Evolutionary conservation across 2,888 invertebrate species (phyloP), one percentile per base, ranked within the genome.

Genomic region (Leucophenga montana): DNA sequence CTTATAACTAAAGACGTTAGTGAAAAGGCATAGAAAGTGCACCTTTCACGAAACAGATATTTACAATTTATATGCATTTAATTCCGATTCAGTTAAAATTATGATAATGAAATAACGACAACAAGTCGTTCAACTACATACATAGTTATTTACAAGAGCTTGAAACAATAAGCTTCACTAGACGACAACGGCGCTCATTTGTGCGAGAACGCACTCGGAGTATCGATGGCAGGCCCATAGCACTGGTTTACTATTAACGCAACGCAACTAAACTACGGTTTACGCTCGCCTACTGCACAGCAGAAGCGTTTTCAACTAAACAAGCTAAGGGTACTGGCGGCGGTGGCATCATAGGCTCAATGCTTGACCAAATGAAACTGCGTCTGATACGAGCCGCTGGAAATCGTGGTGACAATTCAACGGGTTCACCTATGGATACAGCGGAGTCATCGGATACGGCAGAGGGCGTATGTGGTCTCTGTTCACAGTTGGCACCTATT

Each of bases 401-500:
- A 14, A 39, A 3, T 11, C 39, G 39, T 0, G 78, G 74, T 39
- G 71, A 77, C 1, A 77, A 79, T 9, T 77, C 80, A 31, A 73
- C 75, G 9, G 57, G 31, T 18, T 79, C 76, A 50, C 75, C 75
- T 3, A 82, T 75, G 71, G 73, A 86, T 0, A 85, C 83, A 0
- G 86, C 85, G 3, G 85, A 82, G 56, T 86, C 86, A 65, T 86
- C 83, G 11, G 77, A 75, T 62, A 74, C 78, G 62, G 71, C 67
- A 9, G 86, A 84, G 3, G 85, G 86, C 33, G 77, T 22, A 39
- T 5, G 39, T 8, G 39, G 39, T 39, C 39, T 8, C 0, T 86
- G 67, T 3, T 82, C 83, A 53, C 77, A 77, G 27, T 59, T 75
- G 22, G 73, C 84, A 11, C 88, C 88, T 59, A 88, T 88, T 73